phyloP scores from a whole-genome alignment of 2,888 invertebrate genomes.

The Caenorhabditis drosophilae region DNA sequence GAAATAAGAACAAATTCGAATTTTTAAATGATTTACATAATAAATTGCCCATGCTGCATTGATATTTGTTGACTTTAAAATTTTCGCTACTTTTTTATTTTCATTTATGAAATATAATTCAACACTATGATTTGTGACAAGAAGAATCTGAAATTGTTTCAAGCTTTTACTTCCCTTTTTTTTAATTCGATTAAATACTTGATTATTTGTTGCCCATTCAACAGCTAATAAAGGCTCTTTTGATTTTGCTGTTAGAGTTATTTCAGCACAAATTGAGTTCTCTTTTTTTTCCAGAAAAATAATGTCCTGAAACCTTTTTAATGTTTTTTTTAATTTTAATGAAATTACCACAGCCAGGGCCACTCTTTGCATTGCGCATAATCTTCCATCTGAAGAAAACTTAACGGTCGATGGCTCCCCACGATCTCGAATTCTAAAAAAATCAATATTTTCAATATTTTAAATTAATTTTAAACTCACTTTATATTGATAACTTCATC shows the following conservation, averaged over 20 bases:
- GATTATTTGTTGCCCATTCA: conserved; percentile 58
- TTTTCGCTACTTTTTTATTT: conserved; percentile 50
- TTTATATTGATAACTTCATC: conserved; percentile 44
- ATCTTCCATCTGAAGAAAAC: conserved; percentile 40
- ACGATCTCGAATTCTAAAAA: conserved; percentile 48
- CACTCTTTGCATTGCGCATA: conserved; percentile 36
- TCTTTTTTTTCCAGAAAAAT: conserved; percentile 45
- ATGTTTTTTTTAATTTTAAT: conserved; percentile 4
- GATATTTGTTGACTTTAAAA: conserved; percentile 50
- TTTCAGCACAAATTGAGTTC: conserved; percentile 32
- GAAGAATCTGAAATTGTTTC: conserved; percentile 40
- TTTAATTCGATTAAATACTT: conserved; percentile 19
- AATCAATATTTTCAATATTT: neutral
- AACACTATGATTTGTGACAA: conserved; percentile 54
- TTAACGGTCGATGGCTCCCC: conserved; percentile 41
- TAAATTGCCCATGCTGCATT: conserved; percentile 56
- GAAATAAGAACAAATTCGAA: conserved; percentile 5
- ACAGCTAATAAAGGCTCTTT: conserved; percentile 50
- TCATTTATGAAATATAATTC: conserved; percentile 54
- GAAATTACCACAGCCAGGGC: conserved; percentile 17
- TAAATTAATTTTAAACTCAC: conserved; percentile 9
- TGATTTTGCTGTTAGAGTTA: conserved; percentile 37
- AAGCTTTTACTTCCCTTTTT: conserved; percentile 2
- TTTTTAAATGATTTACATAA: conserved; percentile 40
- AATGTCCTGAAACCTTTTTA: conserved; percentile 22